These are phyloP conservation scores for Andrena bicolor DNA, from an alignment of 2,888 invertebrate species.

Conservation along the genomic window DNA sequence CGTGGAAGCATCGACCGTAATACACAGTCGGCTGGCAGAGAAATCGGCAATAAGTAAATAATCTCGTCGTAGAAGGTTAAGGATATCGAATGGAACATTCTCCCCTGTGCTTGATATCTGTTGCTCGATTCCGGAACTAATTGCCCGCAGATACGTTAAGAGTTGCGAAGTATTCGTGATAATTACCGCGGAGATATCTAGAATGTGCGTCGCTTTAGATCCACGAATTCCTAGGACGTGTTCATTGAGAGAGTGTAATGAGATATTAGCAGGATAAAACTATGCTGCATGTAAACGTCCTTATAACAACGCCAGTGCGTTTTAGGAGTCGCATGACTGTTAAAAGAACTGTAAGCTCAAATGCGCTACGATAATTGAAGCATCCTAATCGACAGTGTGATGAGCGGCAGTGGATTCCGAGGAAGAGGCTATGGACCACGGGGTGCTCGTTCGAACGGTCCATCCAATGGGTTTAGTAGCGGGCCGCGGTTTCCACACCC, in stretches of 20 bases:
- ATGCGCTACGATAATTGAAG: slow-evolving; percentile 44
- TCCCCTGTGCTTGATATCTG: slow-evolving; percentile 2
- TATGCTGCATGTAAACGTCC: slow-evolving; percentile 40
- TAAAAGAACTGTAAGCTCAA: slow-evolving; percentile 26
- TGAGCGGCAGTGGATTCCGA: slow-evolving; percentile 78
- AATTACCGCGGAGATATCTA: not conserved
- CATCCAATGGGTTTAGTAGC: slow-evolving; percentile 52
- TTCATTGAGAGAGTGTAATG: not conserved
- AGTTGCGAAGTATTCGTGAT: not conserved
- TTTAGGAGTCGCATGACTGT: slow-evolving; percentile 30
- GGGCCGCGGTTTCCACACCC: slow-evolving; percentile 59
- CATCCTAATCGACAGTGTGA: slow-evolving; percentile 66
- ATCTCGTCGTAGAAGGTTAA: not conserved
- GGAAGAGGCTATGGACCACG: slow-evolving; percentile 78
- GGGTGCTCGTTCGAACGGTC: slow-evolving; percentile 66
- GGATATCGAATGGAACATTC: slow-evolving; percentile 1
- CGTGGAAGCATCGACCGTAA: not conserved
- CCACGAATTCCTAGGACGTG: not conserved
- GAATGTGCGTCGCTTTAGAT: slow-evolving; percentile 17
- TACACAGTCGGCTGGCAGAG: not conserved
- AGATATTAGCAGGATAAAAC: slow-evolving; percentile 18
- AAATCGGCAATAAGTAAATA: not conserved
- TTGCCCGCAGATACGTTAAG: not conserved
- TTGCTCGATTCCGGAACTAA: not conserved
- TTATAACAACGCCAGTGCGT: slow-evolving; percentile 15